phyloP scores from a whole-genome alignment of 2,797 vertebrate species.

The Sebastes nivosus region DNA sequence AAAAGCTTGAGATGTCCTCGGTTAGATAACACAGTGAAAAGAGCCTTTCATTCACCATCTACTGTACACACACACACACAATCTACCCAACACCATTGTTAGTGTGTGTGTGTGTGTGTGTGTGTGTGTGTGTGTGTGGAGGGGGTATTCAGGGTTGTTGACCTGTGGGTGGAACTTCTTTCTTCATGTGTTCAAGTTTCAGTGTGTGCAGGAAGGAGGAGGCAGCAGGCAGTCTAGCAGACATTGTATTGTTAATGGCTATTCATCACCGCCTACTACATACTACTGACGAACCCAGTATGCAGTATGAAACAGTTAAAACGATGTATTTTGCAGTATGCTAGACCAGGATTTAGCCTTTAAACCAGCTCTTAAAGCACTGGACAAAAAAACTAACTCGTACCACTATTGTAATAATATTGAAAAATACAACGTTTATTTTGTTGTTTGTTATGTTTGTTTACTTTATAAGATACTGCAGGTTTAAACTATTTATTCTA shows the following conservation, averaged over 20 bases:
- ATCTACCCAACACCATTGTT: not conserved
- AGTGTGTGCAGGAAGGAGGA: conserved; percentile 40
- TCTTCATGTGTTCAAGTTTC: conserved; percentile 1
- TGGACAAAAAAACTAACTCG: too few species aligned
- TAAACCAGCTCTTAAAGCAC: too few species aligned
- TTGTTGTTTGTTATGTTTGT: too few species aligned
- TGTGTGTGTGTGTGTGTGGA: not conserved
- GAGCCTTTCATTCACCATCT: conserved; percentile 14
- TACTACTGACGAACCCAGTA: too few species aligned
- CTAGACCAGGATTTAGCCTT: too few species aligned
- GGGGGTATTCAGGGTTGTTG: not conserved
- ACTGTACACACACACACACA: not conserved
- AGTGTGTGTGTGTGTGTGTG: not conserved
- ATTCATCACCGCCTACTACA: too few species aligned
- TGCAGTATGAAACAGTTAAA: too few species aligned
- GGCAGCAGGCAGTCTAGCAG: conserved; percentile 4
- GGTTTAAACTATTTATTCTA: too few species aligned
- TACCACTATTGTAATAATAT: too few species aligned
- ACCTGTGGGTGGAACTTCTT: not conserved
- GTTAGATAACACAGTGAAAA: not conserved
- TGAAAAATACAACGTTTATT: too few species aligned
- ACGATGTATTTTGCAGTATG: too few species aligned
- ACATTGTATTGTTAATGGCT: not conserved
- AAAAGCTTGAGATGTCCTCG: conserved; percentile 8
- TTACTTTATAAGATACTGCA: too few species aligned